These are phyloP conservation scores for Diploptera punctata DNA, from an alignment of 2,888 invertebrate species.

Conservation along the genomic window DNA sequence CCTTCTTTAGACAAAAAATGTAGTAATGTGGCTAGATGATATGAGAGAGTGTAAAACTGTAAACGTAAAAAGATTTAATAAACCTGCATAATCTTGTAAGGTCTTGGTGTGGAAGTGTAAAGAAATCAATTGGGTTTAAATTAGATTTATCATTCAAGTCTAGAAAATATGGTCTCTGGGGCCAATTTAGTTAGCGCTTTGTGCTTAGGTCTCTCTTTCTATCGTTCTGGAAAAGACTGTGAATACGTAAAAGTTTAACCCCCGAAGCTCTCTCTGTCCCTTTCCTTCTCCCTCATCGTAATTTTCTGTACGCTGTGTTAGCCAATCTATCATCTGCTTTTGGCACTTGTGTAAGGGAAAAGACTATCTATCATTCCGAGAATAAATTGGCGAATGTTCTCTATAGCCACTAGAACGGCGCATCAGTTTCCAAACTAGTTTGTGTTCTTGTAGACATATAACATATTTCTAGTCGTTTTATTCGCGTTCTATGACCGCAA, in stretches of 20 bases:
- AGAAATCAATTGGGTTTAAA: slow-evolving; percentile 19
- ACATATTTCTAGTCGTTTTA: no score
- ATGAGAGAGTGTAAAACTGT: no score
- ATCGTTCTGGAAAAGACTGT: neutral
- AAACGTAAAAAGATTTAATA: neutral
- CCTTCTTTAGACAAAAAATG: no score
- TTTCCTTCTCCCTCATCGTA: neutral
- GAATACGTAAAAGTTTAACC: neutral
- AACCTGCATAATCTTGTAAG: neutral
- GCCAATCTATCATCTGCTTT: slow-evolving; percentile 20
- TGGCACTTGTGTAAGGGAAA: slow-evolving; percentile 21
- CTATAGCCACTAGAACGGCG: no score
- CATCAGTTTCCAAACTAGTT: no score
- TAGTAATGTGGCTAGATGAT: no score
- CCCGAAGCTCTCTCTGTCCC: neutral
- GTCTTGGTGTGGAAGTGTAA: neutral
- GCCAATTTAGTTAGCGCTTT: slow-evolving; percentile 11
- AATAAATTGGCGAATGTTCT: slow-evolving; percentile 7
- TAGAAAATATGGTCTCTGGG: neutral
- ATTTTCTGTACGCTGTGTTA: slow-evolving; percentile 1
- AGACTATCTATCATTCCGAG: slow-evolving; percentile 10
- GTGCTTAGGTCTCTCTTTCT: neutral
- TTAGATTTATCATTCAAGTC: slow-evolving; percentile 12
- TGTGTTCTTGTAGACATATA: no score
- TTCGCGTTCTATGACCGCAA: no score